Evolutionary conservation across 2,113 vertebrate genomes (phyloP).

Genomic region (Terrapene triunguis): DNA sequence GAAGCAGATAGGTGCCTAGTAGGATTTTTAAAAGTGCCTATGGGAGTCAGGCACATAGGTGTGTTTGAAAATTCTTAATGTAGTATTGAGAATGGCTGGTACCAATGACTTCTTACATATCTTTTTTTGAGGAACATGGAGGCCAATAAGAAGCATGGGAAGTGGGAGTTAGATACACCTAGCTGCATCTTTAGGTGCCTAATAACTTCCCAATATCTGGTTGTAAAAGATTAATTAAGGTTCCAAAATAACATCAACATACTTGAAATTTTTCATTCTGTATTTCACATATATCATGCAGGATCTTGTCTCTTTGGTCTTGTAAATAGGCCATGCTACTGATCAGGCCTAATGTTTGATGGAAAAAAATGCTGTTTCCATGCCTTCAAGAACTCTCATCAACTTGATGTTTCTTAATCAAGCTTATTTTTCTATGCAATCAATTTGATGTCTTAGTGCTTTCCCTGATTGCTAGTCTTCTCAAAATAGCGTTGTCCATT

Average conservation of each 20-base stretch:
- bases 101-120: too few relatives aligned
- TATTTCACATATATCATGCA: not conserved
- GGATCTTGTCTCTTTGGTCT: not conserved
- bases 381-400: not conserved
- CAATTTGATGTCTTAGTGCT: not conserved
- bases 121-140: too few relatives aligned
- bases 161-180: not conserved
- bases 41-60: not conserved
- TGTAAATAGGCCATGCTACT: not conserved
- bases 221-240: not conserved
- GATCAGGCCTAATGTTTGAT: not conserved
- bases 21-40: not conserved
- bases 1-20: not conserved
- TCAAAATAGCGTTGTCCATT: not conserved
- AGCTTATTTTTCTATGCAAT: not conserved
- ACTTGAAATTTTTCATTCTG: not conserved
- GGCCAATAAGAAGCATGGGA: too few relatives aligned
- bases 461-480: not conserved
- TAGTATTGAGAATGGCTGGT: too few relatives aligned
- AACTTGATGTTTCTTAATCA: not conserved
- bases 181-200: not conserved
- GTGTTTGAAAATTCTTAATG: not conserved
- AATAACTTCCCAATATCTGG: not conserved
- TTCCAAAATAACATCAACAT: not conserved
- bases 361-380: not conserved